Evolutionary conservation across 2,797 vertebrate genomes (phyloP).

Genomic region (Cyclopterus lumpus): DNA sequence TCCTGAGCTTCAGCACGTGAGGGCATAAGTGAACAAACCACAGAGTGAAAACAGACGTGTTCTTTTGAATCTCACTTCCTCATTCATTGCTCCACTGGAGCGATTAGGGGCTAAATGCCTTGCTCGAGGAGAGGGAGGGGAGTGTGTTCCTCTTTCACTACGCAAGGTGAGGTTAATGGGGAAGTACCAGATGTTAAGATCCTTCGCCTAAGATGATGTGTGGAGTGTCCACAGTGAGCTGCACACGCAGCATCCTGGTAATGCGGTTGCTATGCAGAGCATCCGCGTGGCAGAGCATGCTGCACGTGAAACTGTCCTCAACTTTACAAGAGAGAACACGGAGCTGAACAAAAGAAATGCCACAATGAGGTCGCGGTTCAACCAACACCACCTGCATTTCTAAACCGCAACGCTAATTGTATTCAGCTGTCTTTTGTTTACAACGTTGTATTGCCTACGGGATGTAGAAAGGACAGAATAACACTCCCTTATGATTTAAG

Average conservation of each 20-base stretch:
- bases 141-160: slow-evolving; percentile 28
- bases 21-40: slow-evolving; percentile 62
- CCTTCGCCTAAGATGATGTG: slow-evolving; percentile 47
- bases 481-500: background rate
- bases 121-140: slow-evolving; percentile 54
- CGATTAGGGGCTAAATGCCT: slow-evolving; percentile 64
- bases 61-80: slow-evolving; percentile 53
- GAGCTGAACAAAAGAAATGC: background rate
- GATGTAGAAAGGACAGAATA: background rate
- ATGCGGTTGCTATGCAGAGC: slow-evolving; percentile 34
- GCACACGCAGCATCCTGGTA: slow-evolving; percentile 1
- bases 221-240: slow-evolving; percentile 18
- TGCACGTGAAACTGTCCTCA: background rate
- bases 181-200: slow-evolving; percentile 61
- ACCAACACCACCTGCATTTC: background rate
- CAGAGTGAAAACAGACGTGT: slow-evolving; percentile 30
- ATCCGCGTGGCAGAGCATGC: background rate
- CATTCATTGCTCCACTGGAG: slow-evolving; percentile 60
- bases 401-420: background rate
- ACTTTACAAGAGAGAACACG: background rate
- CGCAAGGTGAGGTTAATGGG: slow-evolving; percentile 55
- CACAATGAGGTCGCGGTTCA: background rate
- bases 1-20: slow-evolving; percentile 61
- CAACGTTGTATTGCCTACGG: background rate
- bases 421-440: background rate